Evolutionary conservation across 1,140 invertebrate species (phyloP).

Genomic region (Cydia fagiglandana): DNA sequence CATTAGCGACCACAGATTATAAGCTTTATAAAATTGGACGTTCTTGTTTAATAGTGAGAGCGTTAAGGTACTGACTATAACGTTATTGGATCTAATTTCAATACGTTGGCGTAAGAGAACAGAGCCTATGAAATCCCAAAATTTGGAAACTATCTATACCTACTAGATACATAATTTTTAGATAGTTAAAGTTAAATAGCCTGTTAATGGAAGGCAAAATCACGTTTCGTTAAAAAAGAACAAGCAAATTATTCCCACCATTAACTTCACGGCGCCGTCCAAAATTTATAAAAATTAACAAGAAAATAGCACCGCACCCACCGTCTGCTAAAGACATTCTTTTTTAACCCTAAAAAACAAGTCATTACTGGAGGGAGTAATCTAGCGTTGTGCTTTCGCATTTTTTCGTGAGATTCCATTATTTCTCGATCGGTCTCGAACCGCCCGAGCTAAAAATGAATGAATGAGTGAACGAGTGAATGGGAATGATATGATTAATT

Average conservation of each 20-base stretch:
- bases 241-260: slow-evolving; percentile 52
- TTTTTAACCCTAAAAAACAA: slow-evolving; percentile 77
- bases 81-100: not conserved
- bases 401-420: slow-evolving; percentile 75
- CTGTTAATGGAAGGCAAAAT: slow-evolving; percentile 42
- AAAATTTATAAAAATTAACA: slow-evolving; percentile 68
- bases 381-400: slow-evolving; percentile 66
- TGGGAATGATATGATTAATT: slow-evolving; percentile 75
- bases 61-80: no score
- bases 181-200: slow-evolving; percentile 40
- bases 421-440: slow-evolving; percentile 67
- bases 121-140: not conserved
- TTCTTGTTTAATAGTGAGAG: no score
- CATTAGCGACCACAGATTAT: no score
- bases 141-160: no score
- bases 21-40: no score
- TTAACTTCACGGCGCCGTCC: slow-evolving; percentile 53
- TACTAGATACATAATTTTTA: no score
- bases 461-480: slow-evolving; percentile 29
- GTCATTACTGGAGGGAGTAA: slow-evolving; percentile 76
- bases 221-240: slow-evolving; percentile 40
- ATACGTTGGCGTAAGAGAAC: not conserved
- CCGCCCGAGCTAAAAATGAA: slow-evolving; percentile 56
- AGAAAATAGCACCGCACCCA: slow-evolving; percentile 49
- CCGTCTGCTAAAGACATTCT: slow-evolving; percentile 74